Evolutionary conservation across 2,888 invertebrate genomes (phyloP).

Genomic region (Andrena hattorfiana): DNA sequence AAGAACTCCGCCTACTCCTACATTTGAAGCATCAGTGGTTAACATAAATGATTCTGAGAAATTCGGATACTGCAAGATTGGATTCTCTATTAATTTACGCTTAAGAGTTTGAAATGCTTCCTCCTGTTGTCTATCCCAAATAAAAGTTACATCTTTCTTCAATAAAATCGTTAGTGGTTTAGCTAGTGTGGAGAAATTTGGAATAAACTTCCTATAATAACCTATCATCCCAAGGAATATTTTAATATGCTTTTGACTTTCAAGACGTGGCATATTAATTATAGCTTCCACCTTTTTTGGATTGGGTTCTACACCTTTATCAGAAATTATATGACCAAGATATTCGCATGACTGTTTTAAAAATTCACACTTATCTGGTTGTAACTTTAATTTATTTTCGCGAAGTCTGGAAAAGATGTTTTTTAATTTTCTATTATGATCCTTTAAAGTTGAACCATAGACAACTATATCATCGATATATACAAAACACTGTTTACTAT

Average conservation of each 20-base stretch:
- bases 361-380: too few relatives aligned
- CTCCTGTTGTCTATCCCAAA: constrained; percentile 16
- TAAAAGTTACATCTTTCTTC: constrained; percentile 36
- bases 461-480: constrained; percentile 47
- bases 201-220: constrained; percentile 49
- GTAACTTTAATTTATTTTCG: too few relatives aligned
- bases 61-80: constrained; percentile 18
- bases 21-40: constrained; percentile 20
- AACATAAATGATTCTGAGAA: constrained; percentile 12
- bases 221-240: constrained; percentile 13
- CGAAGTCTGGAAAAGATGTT: too few relatives aligned
- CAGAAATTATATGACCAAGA: too few relatives aligned
- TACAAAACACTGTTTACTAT: constrained; percentile 22
- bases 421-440: constrained; percentile 43
- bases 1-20: constrained; percentile 12
- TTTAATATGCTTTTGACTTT: constrained; percentile 40
- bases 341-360: too few relatives aligned
- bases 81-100: constrained; percentile 6
- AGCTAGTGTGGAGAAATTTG: constrained; percentile 40
- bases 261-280: too few relatives aligned
- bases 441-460: constrained; percentile 34
- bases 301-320: too few relatives aligned
- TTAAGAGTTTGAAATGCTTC: constrained; percentile 4
- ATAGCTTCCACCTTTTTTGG: too few relatives aligned
- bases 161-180: constrained; percentile 40